Base-by-base conservation (phyloP, 1,140 invertebrate genomes). In the Pseudomyrmex dendroicus region DNA sequence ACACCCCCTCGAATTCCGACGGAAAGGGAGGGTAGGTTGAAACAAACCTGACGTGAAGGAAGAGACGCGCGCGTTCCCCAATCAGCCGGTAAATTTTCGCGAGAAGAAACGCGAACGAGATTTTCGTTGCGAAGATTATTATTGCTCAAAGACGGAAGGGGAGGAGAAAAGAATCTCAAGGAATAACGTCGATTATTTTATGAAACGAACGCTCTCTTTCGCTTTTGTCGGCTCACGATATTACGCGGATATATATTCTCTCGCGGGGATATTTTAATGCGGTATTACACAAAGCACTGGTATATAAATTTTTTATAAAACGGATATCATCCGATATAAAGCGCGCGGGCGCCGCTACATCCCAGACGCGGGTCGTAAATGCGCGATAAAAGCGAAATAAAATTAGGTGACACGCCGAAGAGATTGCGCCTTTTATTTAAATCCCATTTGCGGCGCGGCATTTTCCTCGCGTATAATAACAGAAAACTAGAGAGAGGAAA, bases 391-490 rank as follows among this genome's bases (percentile, higher is more conserved):
- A 80, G 76, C 54, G 66, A 48, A 80, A 80, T 80, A 80, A 7
- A 35, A 80, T 80, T 52, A 59, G 44, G 44, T 54, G 22, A 15
- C 76, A 59, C 66, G 76, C 35, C 5, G 35, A 35, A 66, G 70
- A 78, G 66, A 80, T 80, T 80, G 76, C 76, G 64, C 35, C 35
- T 80, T 80, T 80, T 80, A 80, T 80, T 80, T 59, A 80, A 80
- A 80, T 80, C 76, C n/a, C 66, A 80, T 68, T 48, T 64, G 54
- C 76, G 48, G 15, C 1, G 35, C 17, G 62, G 12, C 25, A 54
- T 80, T 80, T 80, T 48, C 61, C 64, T 22, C n/a, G 48, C 20
- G 25, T 48, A 61, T 61, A 80, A 70, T 61, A 78, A 70, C 61
- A 80, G n/a, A n/a, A n/a, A n/a, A 80, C 66, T 7, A 35, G 35